Evolutionary conservation across 2,888 invertebrate species (phyloP).

Genomic region (Andrena bucephala): DNA sequence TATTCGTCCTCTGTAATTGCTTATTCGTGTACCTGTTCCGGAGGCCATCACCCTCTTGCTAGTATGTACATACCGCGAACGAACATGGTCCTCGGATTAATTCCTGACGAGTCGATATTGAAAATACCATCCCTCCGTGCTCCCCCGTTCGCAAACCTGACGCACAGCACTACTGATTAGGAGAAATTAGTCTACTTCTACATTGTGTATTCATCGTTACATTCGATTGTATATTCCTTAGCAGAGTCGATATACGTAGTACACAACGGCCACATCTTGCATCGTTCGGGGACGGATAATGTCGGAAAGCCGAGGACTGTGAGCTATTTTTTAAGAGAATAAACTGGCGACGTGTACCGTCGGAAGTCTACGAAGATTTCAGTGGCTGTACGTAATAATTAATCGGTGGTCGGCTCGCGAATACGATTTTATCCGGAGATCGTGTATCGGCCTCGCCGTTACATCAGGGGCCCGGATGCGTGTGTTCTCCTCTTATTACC

Average conservation of each 20-base stretch:
- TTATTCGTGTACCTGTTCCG: slow-evolving; percentile 63
- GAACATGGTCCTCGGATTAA: slow-evolving; percentile 48
- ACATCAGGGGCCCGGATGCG: slow-evolving; percentile 53
- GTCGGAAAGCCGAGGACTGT: slow-evolving; percentile 75
- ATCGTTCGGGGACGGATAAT: slow-evolving; percentile 78
- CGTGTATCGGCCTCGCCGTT: slow-evolving; percentile 43
- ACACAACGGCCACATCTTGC: slow-evolving; percentile 73
- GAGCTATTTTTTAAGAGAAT: slow-evolving; percentile 65
- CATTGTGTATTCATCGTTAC: slow-evolving; percentile 73
- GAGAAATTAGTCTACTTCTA: slow-evolving; percentile 71
- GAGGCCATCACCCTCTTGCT: slow-evolving; percentile 56
- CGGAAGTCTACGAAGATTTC: slow-evolving; percentile 46
- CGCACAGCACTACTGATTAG: slow-evolving; percentile 68
- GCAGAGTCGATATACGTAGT: slow-evolving; percentile 70
- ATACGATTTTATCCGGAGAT: slow-evolving; percentile 43
- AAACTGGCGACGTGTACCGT: slow-evolving; percentile 58
- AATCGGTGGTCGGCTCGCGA: slow-evolving; percentile 45
- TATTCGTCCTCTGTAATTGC: slow-evolving; percentile 53
- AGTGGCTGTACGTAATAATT: slow-evolving; percentile 42
- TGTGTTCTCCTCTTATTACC: slow-evolving; percentile 32
- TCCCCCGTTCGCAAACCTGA: slow-evolving; percentile 47
- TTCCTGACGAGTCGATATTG: slow-evolving; percentile 44
- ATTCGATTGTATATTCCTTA: slow-evolving; percentile 71
- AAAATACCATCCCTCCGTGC: slow-evolving; percentile 51
- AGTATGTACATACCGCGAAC: slow-evolving; percentile 41